Conservation (phyloP, 2,888 invertebrate genomes). For the Tetanocera ferruginea region DNA sequence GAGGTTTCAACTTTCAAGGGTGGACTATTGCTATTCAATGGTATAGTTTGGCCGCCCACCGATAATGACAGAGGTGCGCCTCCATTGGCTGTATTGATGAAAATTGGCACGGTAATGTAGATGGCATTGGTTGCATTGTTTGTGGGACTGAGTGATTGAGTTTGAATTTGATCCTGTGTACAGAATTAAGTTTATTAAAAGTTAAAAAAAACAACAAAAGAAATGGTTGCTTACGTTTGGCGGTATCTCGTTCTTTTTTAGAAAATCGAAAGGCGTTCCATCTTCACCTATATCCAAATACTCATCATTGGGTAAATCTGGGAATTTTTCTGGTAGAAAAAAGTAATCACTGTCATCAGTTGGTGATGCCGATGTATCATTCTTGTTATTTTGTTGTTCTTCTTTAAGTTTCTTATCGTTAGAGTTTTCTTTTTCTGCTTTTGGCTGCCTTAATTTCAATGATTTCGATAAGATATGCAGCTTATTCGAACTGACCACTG, state of each 20-base stretch:
- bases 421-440: too few species aligned
- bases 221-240: conserved; percentile 23
- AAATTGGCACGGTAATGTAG: conserved; percentile 61
- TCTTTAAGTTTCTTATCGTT: too few species aligned
- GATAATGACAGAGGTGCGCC: conserved; percentile 53
- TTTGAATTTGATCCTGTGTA: neutral
- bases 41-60: conserved; percentile 53
- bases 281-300: conserved; percentile 53
- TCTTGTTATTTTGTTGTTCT: too few species aligned
- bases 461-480: neutral
- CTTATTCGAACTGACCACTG: neutral
- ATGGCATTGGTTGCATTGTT: conserved; percentile 47
- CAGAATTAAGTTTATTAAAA: neutral
- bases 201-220: neutral
- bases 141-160: neutral
- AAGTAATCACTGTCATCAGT: conserved; percentile 49
- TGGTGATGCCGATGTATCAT: too few species aligned
- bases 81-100: conserved; percentile 54
- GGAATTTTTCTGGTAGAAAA: conserved; percentile 52
- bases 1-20: conserved; percentile 23
- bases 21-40: conserved; percentile 33
- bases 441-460: too few species aligned
- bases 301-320: conserved; percentile 55
- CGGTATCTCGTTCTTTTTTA: conserved; percentile 48
- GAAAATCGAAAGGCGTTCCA: conserved; percentile 56